Conservation (phyloP, 1,140 invertebrate genomes). For the Drosophila sechellia region DNA sequence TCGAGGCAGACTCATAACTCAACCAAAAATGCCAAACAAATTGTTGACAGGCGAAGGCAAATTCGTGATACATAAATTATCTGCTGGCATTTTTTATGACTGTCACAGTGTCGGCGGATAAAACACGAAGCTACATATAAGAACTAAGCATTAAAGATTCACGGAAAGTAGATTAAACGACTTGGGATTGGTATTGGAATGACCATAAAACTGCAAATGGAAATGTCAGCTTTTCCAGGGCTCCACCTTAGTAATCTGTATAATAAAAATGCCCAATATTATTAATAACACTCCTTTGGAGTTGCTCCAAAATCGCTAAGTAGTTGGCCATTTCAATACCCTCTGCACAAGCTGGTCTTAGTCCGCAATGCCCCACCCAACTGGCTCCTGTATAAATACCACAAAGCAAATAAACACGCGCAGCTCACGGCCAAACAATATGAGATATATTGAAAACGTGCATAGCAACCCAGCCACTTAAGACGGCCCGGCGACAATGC, state of each 20-base stretch:
- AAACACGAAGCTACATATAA: conserved; percentile 21
- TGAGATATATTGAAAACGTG: conserved; percentile 82
- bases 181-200: conserved; percentile 31
- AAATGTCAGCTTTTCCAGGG: conserved; percentile 19
- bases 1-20: conserved; percentile 35
- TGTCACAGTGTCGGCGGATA: conserved; percentile 58
- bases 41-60: conserved; percentile 50
- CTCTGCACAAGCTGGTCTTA: conserved; percentile 64
- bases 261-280: conserved; percentile 70
- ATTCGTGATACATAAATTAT: conserved; percentile 64
- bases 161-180: conserved; percentile 32
- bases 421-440: conserved; percentile 76
- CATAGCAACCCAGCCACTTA: conserved; percentile 67
- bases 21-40: conserved; percentile 49
- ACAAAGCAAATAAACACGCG: conserved; percentile 77
- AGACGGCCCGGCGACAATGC: conserved; percentile 54
- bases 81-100: conserved; percentile 60
- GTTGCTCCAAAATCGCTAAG: conserved; percentile 28
- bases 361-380: conserved; percentile 6
- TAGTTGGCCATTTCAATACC: conserved; percentile 72
- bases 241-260: conserved; percentile 68
- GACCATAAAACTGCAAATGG: conserved; percentile 20
- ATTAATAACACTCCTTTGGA: conserved; percentile 65
- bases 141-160: conserved; percentile 70
- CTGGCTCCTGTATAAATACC: conserved; percentile 68